Base-by-base conservation (phyloP, 2,888 invertebrate genomes). In the Carabus problematicus region DNA sequence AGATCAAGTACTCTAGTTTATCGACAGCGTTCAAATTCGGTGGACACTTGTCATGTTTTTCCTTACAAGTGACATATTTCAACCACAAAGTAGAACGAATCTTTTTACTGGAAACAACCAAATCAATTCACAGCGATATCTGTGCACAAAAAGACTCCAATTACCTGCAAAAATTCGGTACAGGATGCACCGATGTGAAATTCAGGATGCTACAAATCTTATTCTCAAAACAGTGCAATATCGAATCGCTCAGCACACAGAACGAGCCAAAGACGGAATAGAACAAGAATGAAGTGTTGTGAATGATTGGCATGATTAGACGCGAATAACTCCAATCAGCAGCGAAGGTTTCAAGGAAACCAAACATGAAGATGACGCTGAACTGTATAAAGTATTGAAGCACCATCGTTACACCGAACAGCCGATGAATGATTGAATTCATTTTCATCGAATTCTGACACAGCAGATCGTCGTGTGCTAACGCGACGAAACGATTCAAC, bases 211-310 rank as follows among this genome's bases (percentile, higher is more conserved):
- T 76, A 3, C 3, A n/a, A 16, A 52, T 19, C 1, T 79, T 73
- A 58, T 79, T 81, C 73, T 82, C 81, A 64, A 80, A 82, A 71
- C 82, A 82, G 3, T 75, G 79, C 39, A 82, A 75, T 49, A 18
- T 67, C 60, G 11, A 54, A 12, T n/a, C 40, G 8, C 18, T 64
- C 12, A 39, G 59, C 58, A 56, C 61, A 58, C 61, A 70, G 14
- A 9, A 58, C 11, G 62, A 62, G 54, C 62, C 69, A 43, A 69
- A 55, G n/a, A 69, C 45, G 1, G 62, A 61, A 29, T 56, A 80
- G 62, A 82, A 77, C 0, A 76, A 56, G 49, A 80, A 80, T 1
- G 78, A 73, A 7, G 78, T 72, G 60, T 74, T 78, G 56, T 79
- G 77, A 1, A 77, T 71, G 0, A 77, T 49, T 19, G 77, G 76